A percentile compares a stretch with the other conserved stretches of the same genome.
These are phyloP conservation scores for Tiaroga cobitis DNA, from an alignment of 2,797 vertebrate species.

Conservation along the genomic window DNA sequence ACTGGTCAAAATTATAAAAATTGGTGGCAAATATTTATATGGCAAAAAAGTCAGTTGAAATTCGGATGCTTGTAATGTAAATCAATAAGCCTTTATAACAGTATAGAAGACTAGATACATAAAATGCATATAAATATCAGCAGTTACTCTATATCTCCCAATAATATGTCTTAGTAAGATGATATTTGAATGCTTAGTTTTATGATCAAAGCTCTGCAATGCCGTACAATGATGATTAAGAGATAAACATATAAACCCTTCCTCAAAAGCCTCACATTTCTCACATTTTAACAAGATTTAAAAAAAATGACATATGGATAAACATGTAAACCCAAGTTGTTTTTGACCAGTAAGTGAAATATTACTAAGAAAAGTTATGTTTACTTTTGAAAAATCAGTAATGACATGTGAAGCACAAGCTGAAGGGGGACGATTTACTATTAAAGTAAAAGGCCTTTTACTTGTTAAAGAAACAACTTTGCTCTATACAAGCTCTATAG, in stretches of 20 bases:
- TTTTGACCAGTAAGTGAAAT: too few species aligned
- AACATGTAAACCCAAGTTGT: not conserved
- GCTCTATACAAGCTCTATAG: not conserved
- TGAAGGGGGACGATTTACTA: too few species aligned
- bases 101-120: not conserved
- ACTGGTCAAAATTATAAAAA: not conserved
- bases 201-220: not conserved
- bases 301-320: not conserved
- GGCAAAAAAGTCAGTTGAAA: not conserved
- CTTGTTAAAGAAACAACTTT: too few species aligned
- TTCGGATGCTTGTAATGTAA: too few species aligned
- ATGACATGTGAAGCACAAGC: too few species aligned
- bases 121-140: not conserved
- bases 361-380: too few species aligned
- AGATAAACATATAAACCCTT: not conserved
- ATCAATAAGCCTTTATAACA: not conserved
- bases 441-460: too few species aligned
- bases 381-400: too few species aligned
- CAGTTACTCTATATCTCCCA: accelerated
- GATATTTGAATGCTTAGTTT: not conserved
- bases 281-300: not conserved
- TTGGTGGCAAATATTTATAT: not conserved
- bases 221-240: not conserved
- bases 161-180: not conserved
- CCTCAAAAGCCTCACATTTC: not conserved